Evolutionary conservation across 2,888 invertebrate genomes (phyloP).

Genomic region (Dolomedes plantarius): DNA sequence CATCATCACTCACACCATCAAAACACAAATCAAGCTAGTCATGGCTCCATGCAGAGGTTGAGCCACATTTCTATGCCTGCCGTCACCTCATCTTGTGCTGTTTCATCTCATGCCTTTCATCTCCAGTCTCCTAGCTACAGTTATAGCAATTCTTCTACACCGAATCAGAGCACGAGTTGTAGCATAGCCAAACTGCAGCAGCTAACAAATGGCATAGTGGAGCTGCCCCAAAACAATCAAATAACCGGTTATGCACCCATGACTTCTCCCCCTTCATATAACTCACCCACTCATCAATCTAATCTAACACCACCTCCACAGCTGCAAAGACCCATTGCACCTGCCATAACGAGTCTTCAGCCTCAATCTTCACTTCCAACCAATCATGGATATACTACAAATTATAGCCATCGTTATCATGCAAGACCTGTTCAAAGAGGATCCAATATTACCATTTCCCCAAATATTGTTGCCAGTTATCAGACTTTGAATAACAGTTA

Average conservation of each 20-base stretch:
- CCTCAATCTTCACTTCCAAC: conserved; percentile 74
- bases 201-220: conserved; percentile 89
- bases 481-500: conserved; percentile 85
- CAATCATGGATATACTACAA: conserved; percentile 74
- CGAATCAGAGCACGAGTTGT: conserved; percentile 80
- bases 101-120: conserved; percentile 72
- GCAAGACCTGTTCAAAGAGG: conserved; percentile 67
- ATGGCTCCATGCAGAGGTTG: conserved; percentile 67
- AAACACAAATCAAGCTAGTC: conserved; percentile 44
- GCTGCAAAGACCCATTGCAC: conserved; percentile 72
- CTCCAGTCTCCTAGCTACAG: conserved; percentile 72
- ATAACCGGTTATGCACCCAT: conserved; percentile 81
- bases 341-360: conserved; percentile 75
- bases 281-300: conserved; percentile 77
- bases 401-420: conserved; percentile 74
- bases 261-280: conserved; percentile 80
- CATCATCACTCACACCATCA: conserved; percentile 70
- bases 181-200: conserved; percentile 94
- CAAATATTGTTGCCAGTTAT: conserved; percentile 87
- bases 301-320: conserved; percentile 75
- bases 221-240: conserved; percentile 79
- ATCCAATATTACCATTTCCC: conserved; percentile 83
- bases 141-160: conserved; percentile 72
- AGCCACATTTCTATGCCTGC: conserved; percentile 73
- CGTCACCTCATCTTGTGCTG: conserved; percentile 73